These are phyloP conservation scores for Nothoprocta perdicaria DNA, from an alignment of 2,113 vertebrate species.

Conservation along the genomic window DNA sequence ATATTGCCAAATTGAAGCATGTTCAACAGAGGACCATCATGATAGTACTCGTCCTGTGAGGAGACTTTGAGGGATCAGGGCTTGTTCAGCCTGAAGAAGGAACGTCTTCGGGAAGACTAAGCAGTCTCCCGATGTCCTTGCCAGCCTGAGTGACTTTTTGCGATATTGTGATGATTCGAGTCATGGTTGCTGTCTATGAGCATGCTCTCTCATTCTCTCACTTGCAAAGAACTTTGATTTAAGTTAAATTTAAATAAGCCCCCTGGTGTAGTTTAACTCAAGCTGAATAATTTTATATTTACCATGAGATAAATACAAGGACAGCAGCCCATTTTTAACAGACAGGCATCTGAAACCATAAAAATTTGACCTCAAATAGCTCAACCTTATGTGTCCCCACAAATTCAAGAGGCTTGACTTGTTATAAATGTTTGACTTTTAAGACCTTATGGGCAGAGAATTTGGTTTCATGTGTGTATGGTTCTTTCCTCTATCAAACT, in stretches of 20 bases:
- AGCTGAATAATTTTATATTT: neutral
- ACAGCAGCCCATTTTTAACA: conserved; percentile 1
- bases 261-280: neutral
- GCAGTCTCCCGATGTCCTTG: neutral
- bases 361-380: neutral
- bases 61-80: too few species aligned
- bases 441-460: neutral
- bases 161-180: neutral
- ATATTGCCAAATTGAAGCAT: too few species aligned
- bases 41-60: too few species aligned
- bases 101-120: neutral
- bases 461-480: neutral
- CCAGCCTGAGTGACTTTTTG: neutral
- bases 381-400: conserved; percentile 1
- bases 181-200: neutral
- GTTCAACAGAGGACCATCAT: too few species aligned
- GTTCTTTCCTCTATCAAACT: neutral
- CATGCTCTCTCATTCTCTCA: neutral
- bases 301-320: neutral
- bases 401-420: conserved; percentile 19
- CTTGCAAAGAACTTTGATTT: conserved; percentile 30
- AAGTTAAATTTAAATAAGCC: conserved; percentile 28
- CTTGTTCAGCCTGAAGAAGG: too few species aligned
- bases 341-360: conserved; percentile 7
- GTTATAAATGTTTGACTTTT: neutral